Conservation (phyloP, 2,113 vertebrate species). For the Typhlomys cinereus region DNA sequence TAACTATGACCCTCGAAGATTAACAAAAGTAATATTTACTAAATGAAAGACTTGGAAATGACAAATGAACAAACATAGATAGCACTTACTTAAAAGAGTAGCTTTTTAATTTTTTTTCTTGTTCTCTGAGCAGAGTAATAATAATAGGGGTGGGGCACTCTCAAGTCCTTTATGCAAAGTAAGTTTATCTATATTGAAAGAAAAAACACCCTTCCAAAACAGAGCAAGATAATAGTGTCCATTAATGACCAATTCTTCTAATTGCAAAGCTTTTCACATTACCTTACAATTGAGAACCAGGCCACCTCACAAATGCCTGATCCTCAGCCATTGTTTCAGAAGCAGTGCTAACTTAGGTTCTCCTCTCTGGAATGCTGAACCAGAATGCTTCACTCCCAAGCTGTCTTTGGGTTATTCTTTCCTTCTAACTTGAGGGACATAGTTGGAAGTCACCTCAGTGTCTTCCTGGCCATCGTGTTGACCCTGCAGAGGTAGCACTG, state of each 20-base stretch:
- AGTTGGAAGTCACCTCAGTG: neutral
- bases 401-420: neutral
- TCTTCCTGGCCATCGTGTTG: neutral
- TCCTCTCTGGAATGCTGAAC: neutral
- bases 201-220: neutral
- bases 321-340: neutral
- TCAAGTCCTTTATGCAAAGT: neutral
- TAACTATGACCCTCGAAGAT: conserved; percentile 61
- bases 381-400: neutral
- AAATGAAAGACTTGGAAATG: conserved; percentile 24
- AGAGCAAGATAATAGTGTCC: neutral
- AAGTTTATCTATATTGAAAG: conserved; percentile 42
- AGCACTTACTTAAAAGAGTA: neutral
- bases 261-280: neutral
- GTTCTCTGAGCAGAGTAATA: neutral
- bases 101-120: neutral
- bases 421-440: neutral
- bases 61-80: neutral
- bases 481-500: neutral
- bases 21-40: conserved; percentile 28
- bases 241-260: neutral
- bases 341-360: neutral
- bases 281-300: neutral
- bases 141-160: neutral
- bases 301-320: neutral